A percentile compares a stretch with the other conserved stretches of the same genome.
Conservation (phyloP, 2,113 vertebrate genomes). For the Panurus biarmicus region DNA sequence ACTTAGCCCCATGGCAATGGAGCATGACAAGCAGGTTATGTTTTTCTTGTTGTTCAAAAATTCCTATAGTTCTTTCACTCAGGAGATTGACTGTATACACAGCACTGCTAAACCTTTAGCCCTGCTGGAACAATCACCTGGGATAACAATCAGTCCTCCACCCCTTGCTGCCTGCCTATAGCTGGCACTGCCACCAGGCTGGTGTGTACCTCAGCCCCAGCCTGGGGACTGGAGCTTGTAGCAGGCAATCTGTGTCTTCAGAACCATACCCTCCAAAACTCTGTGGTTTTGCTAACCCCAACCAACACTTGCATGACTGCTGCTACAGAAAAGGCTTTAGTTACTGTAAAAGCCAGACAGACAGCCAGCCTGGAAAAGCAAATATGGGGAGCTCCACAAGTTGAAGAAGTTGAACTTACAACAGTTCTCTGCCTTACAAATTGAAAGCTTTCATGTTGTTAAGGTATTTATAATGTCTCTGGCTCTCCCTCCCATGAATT, state of each 20-base stretch:
- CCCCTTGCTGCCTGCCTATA: background rate
- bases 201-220: background rate
- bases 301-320: background rate
- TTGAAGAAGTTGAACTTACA: background rate
- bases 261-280: background rate
- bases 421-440: background rate
- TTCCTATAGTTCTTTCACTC: background rate
- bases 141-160: background rate
- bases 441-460: background rate
- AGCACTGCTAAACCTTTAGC: background rate
- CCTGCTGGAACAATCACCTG: background rate
- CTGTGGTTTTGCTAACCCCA: background rate
- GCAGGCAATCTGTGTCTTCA: background rate
- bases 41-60: background rate
- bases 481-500: background rate
- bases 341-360: background rate
- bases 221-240: background rate
- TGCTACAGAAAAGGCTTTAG: background rate
- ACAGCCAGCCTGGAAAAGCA: background rate
- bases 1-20: background rate
- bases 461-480: background rate
- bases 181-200: accelerated
- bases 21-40: background rate
- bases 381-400: accelerated
- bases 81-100: background rate